These are phyloP conservation scores for Lophotriccus pileatus DNA, from an alignment of 2,797 vertebrate species.

Conservation along the genomic window DNA sequence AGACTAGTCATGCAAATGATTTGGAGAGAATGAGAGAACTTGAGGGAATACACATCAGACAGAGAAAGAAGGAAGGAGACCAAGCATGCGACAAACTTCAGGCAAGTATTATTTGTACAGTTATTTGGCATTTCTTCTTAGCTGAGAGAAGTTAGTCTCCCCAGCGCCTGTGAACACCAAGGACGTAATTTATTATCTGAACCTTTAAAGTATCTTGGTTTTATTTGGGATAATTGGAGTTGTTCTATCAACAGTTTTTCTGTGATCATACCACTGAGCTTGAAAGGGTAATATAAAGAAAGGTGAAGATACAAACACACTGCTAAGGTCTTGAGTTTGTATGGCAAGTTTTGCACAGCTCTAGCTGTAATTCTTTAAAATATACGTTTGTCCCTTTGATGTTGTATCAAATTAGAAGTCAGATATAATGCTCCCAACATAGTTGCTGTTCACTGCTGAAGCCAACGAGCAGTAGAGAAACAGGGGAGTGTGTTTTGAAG, in stretches of 20 bases:
- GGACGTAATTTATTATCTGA: neutral
- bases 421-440: constrained; percentile 1
- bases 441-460: constrained; percentile 6
- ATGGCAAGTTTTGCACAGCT: constrained; percentile 11
- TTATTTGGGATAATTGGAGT: constrained; percentile 30
- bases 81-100: constrained; percentile 1
- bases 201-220: neutral
- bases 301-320: neutral
- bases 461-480: constrained; percentile 24
- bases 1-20: neutral
- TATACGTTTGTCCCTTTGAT: constrained; percentile 59
- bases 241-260: constrained; percentile 5
- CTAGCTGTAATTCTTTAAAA: constrained; percentile 51
- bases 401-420: neutral
- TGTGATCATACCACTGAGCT: neutral
- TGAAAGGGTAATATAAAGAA: constrained; percentile 11
- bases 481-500: constrained; percentile 46
- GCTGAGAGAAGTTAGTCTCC: neutral
- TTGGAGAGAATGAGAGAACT: neutral
- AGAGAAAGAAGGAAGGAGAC: neutral
- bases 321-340: constrained; percentile 3
- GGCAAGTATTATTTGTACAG: neutral
- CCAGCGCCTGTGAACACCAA: neutral
- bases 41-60: constrained; percentile 4
- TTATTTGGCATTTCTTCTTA: constrained; percentile 34